Base-by-base conservation (phyloP, 2,113 vertebrate genomes). In the Maccullochella peelii region DNA sequence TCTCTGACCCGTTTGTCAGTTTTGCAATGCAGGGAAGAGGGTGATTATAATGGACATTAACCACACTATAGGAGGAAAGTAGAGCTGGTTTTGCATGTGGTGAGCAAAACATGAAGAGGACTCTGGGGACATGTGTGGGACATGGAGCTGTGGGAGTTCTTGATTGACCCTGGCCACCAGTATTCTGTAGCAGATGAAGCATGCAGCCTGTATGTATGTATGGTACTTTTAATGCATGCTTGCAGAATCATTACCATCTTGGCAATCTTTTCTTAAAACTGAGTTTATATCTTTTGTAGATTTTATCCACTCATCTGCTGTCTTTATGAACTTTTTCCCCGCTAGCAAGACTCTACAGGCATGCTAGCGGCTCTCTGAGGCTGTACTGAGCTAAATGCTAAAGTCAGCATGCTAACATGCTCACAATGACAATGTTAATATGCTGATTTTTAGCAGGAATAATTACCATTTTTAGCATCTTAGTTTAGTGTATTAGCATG, bases 101-200 rank as follows among this genome's bases (percentile, higher is more conserved):
- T 27, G 47, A 67, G 62, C 63, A 61, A 66, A 76, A 74, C 75
- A 76, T 59, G 21, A 71, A 42, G 50, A 67, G 49, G 36, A 59
- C 82, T 77, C 61, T 8, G 23, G 65, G 66, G 62, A 66, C 59
- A 27, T 63, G 33, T 73, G 27, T 55, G 63, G 25, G 38, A 73
- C 42, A n/a, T 15, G 11, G 25, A 57, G 0, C 66, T 68, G 30
- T 61, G 72, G 68, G 73, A 78, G 20, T 27, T 68, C 38, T 55
- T n/a, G 59, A 58, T 59, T 30, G 77, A 70, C 25, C 61, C 42
- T 49, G 54, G 27, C 30, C 55, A 21, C 38, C 27, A 30, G 47
- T 21, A 66, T 44, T 72, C 36, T 67, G 63, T 10, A 42, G 59
- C 71, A 77, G 52, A 79, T 76, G 30, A 73, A 54, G 71, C 72